A percentile compares a stretch with the other conserved stretches of the same genome.
Evolutionary conservation across 2,797 vertebrate species (phyloP).

Genomic region (Malurus splendens): DNA sequence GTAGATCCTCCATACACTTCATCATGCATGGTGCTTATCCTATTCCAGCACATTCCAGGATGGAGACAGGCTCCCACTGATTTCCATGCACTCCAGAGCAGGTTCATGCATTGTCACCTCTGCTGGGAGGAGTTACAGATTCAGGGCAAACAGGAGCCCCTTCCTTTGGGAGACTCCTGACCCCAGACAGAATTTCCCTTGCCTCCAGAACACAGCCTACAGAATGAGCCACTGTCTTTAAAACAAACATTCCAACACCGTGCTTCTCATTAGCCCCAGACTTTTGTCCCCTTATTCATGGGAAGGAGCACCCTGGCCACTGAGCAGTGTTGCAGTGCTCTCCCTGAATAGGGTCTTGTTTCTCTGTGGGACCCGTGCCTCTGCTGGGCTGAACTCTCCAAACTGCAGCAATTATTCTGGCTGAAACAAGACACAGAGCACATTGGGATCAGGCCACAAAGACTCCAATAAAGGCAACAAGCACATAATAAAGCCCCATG

Average conservation of each 20-base stretch:
- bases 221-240: conserved; percentile 26
- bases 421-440: background rate
- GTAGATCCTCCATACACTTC: background rate
- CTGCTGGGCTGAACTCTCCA: background rate
- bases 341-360: background rate
- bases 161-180: conserved; percentile 21
- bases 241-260: conserved; percentile 20
- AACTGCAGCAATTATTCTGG: background rate
- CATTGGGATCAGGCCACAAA: background rate
- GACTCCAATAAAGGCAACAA: background rate
- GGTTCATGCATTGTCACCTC: background rate
- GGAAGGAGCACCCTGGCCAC: background rate
- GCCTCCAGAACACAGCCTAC: background rate
- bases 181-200: background rate
- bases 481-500: background rate
- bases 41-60: fast-evolving
- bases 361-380: fast-evolving
- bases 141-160: background rate
- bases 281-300: conserved; percentile 47
- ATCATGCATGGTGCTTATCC: background rate
- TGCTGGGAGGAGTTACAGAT: background rate
- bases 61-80: background rate
- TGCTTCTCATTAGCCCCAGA: background rate
- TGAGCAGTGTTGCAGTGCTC: background rate
- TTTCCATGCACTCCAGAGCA: background rate